These are phyloP conservation scores for Ptychoptera contaminata DNA, from an alignment of 2,888 invertebrate genomes.

Conservation along the genomic window DNA sequence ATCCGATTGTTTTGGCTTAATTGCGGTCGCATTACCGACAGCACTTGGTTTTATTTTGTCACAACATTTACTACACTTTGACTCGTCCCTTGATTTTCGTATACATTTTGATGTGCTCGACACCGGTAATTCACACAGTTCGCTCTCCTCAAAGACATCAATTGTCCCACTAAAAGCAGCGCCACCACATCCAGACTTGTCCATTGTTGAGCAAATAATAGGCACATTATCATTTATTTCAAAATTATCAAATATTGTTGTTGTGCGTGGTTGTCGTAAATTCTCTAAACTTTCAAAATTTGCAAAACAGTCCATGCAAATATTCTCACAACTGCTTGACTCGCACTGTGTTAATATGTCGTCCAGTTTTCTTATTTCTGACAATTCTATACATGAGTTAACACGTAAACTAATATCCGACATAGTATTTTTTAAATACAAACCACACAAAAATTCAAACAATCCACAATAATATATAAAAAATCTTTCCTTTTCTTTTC, in stretches of 20 bases:
- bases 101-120: too few species aligned
- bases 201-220: too few species aligned
- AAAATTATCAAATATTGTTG: too few species aligned
- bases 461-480: background rate
- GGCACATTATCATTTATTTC: too few species aligned
- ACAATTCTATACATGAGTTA: conserved; percentile 19
- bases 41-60: too few species aligned
- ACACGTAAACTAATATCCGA: conserved; percentile 16
- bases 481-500: background rate
- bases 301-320: conserved; percentile 17
- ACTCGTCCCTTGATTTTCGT: too few species aligned
- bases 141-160: too few species aligned
- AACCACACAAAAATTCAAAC: background rate
- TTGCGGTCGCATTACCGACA: background rate
- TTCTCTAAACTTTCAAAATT: conserved; percentile 15
- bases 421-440: conserved; percentile 12
- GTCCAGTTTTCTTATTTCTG: conserved; percentile 19
- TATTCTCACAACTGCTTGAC: conserved; percentile 19
- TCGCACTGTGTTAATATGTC: conserved; percentile 19
- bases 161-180: too few species aligned
- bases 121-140: too few species aligned
- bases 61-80: too few species aligned
- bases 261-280: background rate
- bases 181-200: too few species aligned
- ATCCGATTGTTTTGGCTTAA: background rate